Evolutionary conservation across 2,797 vertebrate species (phyloP).

Genomic region (Bradypus variegatus): DNA sequence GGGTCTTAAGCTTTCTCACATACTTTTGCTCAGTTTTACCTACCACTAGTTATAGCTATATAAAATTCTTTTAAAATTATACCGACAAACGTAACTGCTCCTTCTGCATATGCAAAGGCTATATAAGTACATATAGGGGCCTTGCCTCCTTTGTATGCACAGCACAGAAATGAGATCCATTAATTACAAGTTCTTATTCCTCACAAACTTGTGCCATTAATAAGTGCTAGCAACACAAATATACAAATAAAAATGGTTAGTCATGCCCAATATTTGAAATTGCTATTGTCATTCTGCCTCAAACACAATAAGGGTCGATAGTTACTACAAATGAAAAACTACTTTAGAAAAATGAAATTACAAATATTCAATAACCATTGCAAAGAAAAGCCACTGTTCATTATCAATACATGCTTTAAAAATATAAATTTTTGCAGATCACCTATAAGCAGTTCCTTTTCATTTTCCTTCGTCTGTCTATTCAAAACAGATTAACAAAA

Average conservation of each 20-base stretch:
- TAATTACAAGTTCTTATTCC: background rate
- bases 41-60: background rate
- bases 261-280: background rate
- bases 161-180: background rate
- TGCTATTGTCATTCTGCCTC: background rate
- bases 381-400: background rate
- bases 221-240: background rate
- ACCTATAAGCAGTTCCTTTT: background rate
- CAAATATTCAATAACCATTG: background rate
- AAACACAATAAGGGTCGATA: background rate
- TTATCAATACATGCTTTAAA: background rate
- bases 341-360: background rate
- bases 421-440: background rate
- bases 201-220: background rate
- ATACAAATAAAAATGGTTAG: background rate
- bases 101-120: background rate
- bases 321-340: constrained; percentile 5
- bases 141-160: background rate
- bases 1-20: too few relatives aligned
- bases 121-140: background rate
- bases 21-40: too few relatives aligned
- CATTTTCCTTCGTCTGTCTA: background rate
- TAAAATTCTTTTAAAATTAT: background rate
- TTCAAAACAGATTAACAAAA: constrained; percentile 14
- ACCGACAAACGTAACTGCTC: background rate